Percentiles rank a stretch among this genome's conserved stretches.
Conservation (phyloP, 2,797 vertebrate genomes). For the Sciurus carolinensis region DNA sequence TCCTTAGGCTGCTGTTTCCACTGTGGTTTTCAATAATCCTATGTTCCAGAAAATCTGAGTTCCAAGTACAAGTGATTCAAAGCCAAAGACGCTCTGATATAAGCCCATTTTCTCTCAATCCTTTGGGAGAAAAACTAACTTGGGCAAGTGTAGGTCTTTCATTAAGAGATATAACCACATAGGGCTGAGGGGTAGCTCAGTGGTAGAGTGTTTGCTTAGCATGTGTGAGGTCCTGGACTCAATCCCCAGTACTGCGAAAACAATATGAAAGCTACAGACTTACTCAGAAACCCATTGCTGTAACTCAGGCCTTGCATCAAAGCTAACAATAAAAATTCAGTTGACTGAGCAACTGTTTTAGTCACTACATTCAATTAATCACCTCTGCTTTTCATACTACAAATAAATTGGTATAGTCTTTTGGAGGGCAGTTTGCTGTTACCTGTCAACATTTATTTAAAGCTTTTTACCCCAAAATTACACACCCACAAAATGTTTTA, state of each 20-base stretch:
- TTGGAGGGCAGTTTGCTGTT: not conserved
- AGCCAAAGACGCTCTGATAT: not conserved
- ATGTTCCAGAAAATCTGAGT: not conserved
- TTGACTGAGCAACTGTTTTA: not conserved
- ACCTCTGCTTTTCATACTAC: not conserved
- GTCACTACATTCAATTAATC: not conserved
- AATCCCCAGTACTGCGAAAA: no score
- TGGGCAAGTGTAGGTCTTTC: not conserved
- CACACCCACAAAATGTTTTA: not conserved
- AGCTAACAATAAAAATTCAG: not conserved
- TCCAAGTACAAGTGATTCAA: not conserved
- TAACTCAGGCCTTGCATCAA: not conserved
- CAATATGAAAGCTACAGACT: not conserved
- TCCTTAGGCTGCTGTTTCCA: not conserved
- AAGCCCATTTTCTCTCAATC: not conserved
- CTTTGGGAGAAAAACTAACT: not conserved
- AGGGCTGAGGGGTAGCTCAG: no score
- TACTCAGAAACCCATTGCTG: not conserved
- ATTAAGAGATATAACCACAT: not conserved
- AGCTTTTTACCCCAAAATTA: not conserved
- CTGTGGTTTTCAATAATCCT: not conserved
- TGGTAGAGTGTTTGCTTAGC: no score
- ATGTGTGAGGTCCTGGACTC: no score
- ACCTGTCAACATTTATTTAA: slow-evolving; percentile 33
- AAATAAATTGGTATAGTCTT: not conserved